These are phyloP conservation scores for Sebastes baramenuke DNA, from an alignment of 2,797 vertebrate species.

Conservation along the genomic window DNA sequence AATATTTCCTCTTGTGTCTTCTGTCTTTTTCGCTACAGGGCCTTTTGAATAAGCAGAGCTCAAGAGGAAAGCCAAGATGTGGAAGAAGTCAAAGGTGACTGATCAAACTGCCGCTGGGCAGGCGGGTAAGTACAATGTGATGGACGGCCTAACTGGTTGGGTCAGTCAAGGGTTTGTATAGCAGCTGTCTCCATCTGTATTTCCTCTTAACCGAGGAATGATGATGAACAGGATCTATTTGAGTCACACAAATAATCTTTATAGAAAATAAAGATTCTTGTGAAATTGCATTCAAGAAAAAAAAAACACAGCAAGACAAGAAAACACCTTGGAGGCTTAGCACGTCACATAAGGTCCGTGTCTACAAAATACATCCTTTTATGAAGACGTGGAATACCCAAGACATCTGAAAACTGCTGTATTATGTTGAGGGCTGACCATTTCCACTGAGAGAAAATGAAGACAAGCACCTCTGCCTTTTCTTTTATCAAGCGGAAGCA, in stretches of 20 bases:
- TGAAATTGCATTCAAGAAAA: background rate
- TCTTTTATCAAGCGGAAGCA: slow-evolving; percentile 8
- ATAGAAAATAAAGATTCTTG: slow-evolving; percentile 8
- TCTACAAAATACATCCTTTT: slow-evolving; percentile 1
- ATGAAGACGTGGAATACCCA: background rate
- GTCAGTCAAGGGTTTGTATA: slow-evolving; percentile 33
- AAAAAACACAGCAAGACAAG: slow-evolving; percentile 1
- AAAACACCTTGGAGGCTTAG: background rate
- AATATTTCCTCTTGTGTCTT: background rate
- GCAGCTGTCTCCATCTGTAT: slow-evolving; percentile 21
- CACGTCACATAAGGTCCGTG: background rate
- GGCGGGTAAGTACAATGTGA: slow-evolving; percentile 76
- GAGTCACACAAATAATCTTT: background rate
- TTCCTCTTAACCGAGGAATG: slow-evolving; percentile 2
- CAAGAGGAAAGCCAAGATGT: slow-evolving; percentile 72
- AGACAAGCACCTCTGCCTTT: slow-evolving; percentile 5
- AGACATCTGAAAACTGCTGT: slow-evolving; percentile 7
- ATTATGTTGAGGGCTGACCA: background rate
- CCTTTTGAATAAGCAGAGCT: slow-evolving; percentile 62
- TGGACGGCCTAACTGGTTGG: background rate
- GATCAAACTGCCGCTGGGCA: slow-evolving; percentile 82
- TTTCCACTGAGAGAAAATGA: slow-evolving; percentile 22
- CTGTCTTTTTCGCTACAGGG: slow-evolving; percentile 41
- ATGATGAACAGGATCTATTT: slow-evolving; percentile 9
- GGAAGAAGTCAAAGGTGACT: slow-evolving; percentile 79